Conservation (phyloP, 2,888 invertebrate genomes). For the Sarcophaga caerulescens region DNA sequence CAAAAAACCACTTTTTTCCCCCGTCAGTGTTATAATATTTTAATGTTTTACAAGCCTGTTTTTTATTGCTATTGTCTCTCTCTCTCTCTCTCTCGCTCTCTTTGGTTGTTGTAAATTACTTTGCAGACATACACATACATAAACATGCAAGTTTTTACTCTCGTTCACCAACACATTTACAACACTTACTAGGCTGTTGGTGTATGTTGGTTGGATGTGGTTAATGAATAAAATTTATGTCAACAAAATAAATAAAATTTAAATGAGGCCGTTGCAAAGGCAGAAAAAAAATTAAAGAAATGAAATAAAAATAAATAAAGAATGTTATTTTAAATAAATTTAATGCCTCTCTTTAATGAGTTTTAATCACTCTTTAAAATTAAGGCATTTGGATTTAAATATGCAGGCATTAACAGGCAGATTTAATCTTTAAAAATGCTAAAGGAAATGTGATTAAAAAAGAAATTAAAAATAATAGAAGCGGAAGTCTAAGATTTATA, state of each 20-base stretch:
- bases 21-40: neutral
- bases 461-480: no score
- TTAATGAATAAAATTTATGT: constrained; percentile 35
- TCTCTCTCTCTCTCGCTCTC: no score
- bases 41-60: constrained; percentile 47
- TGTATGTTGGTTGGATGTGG: neutral
- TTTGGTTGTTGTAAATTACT: constrained; percentile 43
- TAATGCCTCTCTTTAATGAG: constrained; percentile 4
- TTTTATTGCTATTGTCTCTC: constrained; percentile 37
- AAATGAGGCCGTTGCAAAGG: neutral
- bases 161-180: neutral
- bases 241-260: neutral
- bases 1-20: constrained; percentile 12
- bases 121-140: constrained; percentile 28
- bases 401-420: no score
- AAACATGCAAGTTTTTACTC: neutral
- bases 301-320: no score
- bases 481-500: no score
- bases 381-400: constrained; percentile 23
- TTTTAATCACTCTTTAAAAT: constrained; percentile 41
- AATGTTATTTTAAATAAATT: constrained; percentile 26
- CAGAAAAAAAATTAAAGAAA: no score
- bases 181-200: neutral
- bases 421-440: no score
- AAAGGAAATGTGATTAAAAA: no score